These are phyloP conservation scores for Axis porcinus DNA, from an alignment of 2,113 vertebrate species.

Conservation along the genomic window DNA sequence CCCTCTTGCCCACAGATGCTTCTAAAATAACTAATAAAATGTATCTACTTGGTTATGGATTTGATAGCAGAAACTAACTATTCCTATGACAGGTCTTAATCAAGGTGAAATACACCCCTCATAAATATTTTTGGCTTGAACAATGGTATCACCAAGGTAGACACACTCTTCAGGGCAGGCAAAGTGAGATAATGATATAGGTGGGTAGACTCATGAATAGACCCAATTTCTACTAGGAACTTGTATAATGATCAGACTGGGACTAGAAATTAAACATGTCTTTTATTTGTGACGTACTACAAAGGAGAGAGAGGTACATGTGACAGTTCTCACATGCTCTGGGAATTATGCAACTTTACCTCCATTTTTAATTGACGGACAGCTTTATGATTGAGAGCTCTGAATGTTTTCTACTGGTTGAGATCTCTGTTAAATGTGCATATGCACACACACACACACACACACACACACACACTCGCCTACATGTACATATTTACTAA, in stretches of 20 bases:
- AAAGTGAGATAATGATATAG: slow-evolving; percentile 63
- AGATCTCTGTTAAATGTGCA: neutral
- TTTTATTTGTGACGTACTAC: slow-evolving; percentile 52
- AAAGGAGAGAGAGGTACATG: slow-evolving; percentile 50
- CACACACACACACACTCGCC: neutral
- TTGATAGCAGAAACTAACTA: neutral
- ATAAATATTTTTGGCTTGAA: slow-evolving; percentile 60
- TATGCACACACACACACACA: too few relatives aligned
- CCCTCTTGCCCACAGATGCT: neutral
- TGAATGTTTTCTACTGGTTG: slow-evolving; percentile 39
- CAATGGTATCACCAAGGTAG: neutral
- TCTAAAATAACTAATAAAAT: slow-evolving; percentile 16
- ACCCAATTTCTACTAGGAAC: slow-evolving; percentile 68
- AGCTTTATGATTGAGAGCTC: slow-evolving; percentile 63
- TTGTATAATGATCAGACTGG: slow-evolving; percentile 69
- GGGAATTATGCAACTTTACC: slow-evolving; percentile 61
- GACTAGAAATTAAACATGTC: slow-evolving; percentile 63
- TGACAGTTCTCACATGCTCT: slow-evolving; percentile 50
- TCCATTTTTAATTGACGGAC: slow-evolving; percentile 65
- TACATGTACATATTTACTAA: neutral
- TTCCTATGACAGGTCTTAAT: slow-evolving; percentile 31
- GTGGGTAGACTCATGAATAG: slow-evolving; percentile 55
- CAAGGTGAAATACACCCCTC: slow-evolving; percentile 32
- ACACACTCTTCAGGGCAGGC: slow-evolving; percentile 44
- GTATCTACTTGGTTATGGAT: neutral